These are phyloP conservation scores for Enteromius paludinosus DNA, from an alignment of 2,797 vertebrate species.

Conservation along the genomic window DNA sequence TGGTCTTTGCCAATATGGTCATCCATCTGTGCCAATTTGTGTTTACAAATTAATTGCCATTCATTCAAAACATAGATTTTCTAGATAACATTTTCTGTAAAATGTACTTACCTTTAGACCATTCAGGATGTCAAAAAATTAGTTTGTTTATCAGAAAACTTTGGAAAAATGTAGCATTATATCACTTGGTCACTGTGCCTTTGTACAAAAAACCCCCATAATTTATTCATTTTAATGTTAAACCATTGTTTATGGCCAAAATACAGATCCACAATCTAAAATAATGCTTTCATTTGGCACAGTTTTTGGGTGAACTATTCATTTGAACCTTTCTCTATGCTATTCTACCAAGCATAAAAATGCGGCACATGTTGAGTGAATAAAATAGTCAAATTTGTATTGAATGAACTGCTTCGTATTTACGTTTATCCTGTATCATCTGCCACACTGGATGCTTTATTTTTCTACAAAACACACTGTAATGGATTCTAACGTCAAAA, in stretches of 20 bases:
- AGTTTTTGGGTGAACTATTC: neutral
- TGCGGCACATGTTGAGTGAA: neutral
- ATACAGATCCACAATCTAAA: neutral
- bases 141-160: neutral
- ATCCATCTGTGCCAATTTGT: neutral
- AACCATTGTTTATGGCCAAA: neutral
- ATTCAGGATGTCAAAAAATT: neutral
- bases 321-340: neutral
- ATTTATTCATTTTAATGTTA: too few species aligned
- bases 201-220: too few species aligned
- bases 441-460: neutral
- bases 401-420: neutral
- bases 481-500: neutral
- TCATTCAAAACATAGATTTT: neutral
- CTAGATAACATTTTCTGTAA: too few species aligned
- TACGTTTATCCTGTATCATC: neutral
- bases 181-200: neutral
- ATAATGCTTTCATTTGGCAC: neutral
- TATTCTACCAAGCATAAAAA: neutral
- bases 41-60: neutral
- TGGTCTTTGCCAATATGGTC: neutral
- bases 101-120: neutral
- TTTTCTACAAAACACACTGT: neutral
- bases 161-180: neutral
- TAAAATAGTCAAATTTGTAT: neutral